These are phyloP conservation scores for Dolichomitus sp. DNA, from an alignment of 2,888 invertebrate genomes.

Conservation along the genomic window DNA sequence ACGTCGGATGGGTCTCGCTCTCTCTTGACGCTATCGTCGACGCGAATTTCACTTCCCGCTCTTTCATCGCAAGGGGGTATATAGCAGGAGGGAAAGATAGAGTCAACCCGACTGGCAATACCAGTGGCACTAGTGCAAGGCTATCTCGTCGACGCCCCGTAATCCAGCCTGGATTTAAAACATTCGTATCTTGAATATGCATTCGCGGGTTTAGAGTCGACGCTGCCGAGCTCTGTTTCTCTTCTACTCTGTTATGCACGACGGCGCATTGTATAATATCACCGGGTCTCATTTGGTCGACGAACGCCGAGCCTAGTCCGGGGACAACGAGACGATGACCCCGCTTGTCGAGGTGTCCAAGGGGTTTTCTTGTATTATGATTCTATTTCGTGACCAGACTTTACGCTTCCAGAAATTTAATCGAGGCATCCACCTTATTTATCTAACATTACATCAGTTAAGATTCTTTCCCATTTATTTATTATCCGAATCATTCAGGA, in stretches of 20 bases:
- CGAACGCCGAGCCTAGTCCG: slow-evolving; percentile 49
- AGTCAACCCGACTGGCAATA: slow-evolving; percentile 38
- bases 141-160: slow-evolving; percentile 71
- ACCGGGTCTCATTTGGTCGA: slow-evolving; percentile 48
- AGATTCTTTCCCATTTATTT: not conserved
- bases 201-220: slow-evolving; percentile 79
- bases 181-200: slow-evolving; percentile 84
- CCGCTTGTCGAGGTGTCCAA: slow-evolving; percentile 16
- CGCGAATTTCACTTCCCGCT: slow-evolving; percentile 48
- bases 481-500: not conserved
- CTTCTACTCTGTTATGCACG: slow-evolving; percentile 56
- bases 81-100: slow-evolving; percentile 50
- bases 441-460: not conserved
- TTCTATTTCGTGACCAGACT: slow-evolving; percentile 36
- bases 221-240: slow-evolving; percentile 62
- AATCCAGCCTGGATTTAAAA: slow-evolving; percentile 84
- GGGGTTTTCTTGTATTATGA: slow-evolving; percentile 22
- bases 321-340: slow-evolving; percentile 41
- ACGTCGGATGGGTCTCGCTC: slow-evolving; percentile 55
- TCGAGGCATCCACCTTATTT: not conserved
- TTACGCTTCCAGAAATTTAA: slow-evolving; percentile 5
- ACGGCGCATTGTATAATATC: slow-evolving; percentile 54
- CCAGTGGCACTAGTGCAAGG: slow-evolving; percentile 25
- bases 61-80: slow-evolving; percentile 33
- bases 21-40: slow-evolving; percentile 30